phyloP scores from a whole-genome alignment of 2,888 invertebrate species.

The Aporophyla lueneburgensis region DNA sequence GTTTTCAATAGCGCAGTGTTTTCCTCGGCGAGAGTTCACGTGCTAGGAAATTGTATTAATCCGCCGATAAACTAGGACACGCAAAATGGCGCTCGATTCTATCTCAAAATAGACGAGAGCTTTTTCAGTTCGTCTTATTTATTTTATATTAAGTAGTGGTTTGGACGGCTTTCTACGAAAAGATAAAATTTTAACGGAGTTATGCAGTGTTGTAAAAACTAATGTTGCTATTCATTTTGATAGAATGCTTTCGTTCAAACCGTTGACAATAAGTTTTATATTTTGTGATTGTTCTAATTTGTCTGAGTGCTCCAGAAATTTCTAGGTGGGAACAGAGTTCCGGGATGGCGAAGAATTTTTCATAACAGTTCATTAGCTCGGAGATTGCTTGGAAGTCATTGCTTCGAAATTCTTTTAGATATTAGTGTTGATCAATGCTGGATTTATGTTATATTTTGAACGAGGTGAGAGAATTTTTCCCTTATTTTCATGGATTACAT shows the following conservation, averaged over 20 bases:
- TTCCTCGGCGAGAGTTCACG: conserved; percentile 65
- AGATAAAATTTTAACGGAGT: conserved; percentile 51
- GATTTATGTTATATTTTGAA: conserved; percentile 6
- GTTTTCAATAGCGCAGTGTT: conserved; percentile 68
- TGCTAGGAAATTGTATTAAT: conserved; percentile 73
- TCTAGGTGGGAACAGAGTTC: conserved; percentile 37
- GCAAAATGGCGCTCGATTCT: conserved; percentile 71
- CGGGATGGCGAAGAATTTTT: conserved; percentile 44
- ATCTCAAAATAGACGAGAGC: conserved; percentile 74
- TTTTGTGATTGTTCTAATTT: conserved; percentile 46
- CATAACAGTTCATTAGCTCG: conserved; percentile 56
- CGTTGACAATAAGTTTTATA: conserved; percentile 33
- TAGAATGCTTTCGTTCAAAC: conserved; percentile 42
- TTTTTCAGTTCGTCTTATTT: conserved; percentile 72
- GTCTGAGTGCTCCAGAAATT: conserved; percentile 24
- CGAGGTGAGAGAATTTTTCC: neutral
- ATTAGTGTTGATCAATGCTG: conserved; percentile 16
- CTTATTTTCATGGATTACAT: neutral
- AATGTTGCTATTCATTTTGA: conserved; percentile 49
- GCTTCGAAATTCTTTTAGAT: conserved; percentile 39
- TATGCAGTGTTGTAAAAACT: conserved; percentile 60
- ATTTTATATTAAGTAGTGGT: conserved; percentile 71
- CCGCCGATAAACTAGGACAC: conserved; percentile 72
- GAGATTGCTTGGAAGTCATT: conserved; percentile 26
- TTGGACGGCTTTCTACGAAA: conserved; percentile 55